These are phyloP conservation scores for Octomys mimax DNA, from an alignment of 2,797 vertebrate species.

Conservation along the genomic window DNA sequence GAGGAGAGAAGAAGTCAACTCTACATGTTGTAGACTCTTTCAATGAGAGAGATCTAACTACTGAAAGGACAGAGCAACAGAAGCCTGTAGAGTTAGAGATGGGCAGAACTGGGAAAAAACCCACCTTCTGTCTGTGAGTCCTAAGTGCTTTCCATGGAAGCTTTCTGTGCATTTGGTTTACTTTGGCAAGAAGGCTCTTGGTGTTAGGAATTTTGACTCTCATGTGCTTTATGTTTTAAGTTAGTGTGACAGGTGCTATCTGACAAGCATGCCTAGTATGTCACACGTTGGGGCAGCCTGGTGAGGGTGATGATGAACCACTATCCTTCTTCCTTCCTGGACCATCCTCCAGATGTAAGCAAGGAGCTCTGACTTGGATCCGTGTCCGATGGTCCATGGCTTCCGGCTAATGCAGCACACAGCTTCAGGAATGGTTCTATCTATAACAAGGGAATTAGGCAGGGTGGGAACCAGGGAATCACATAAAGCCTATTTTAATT, in stretches of 20 bases:
- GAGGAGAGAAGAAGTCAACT: not conserved
- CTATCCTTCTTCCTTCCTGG: not conserved
- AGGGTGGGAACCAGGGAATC: not conserved
- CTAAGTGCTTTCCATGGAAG: not conserved
- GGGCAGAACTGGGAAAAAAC: not conserved
- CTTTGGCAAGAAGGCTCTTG: not conserved
- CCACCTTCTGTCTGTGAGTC: not conserved
- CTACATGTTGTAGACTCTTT: not conserved
- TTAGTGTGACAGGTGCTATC: not conserved
- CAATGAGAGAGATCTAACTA: not conserved
- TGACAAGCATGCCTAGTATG: not conserved
- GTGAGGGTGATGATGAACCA: not conserved
- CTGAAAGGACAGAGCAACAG: not conserved
- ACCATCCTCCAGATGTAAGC: not conserved
- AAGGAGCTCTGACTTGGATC: not conserved
- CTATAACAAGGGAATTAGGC: not conserved
- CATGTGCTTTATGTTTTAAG: conserved; percentile 8
- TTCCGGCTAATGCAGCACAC: not conserved
- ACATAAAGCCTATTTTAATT: not conserved
- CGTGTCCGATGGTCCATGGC: not conserved
- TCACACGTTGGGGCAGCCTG: not conserved
- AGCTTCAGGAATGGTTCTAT: not conserved
- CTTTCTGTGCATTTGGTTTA: not conserved
- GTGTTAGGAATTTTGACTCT: not conserved
- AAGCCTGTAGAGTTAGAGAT: not conserved